Base-by-base conservation (phyloP, 92 coral and sea anemone genomes). In the Porites divaricata region DNA sequence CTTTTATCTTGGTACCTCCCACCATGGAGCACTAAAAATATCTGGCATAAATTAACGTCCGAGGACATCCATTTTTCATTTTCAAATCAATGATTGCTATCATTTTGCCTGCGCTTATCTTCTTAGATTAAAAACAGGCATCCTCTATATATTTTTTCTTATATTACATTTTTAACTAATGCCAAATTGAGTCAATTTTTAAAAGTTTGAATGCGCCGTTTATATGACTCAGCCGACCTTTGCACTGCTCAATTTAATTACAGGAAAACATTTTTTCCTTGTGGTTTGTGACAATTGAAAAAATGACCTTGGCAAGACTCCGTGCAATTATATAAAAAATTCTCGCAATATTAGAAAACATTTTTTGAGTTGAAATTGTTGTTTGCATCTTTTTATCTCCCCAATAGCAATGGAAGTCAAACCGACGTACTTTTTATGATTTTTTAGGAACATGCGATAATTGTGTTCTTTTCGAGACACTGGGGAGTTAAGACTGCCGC, bases 21-120 rank as follows among this genome's bases (percentile, higher is more conserved):
- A 35, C 45, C 45, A 35, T 6, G 5, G 45, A 61, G 65, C 28
- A 57, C 79, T 75, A 75, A 75, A 75, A 75, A 75, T 75, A 58
- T 26, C 66, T 26, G 65, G 67, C 15, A 11, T 63, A 24, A 56
- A 75, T 75, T 75, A 8, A 54, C 7, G 65, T 61, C 57, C 5
- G 65, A 75, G 51, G 21, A 3, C n/a, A 10, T 22, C 12, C n/a
- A 21, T 23, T n/a, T 25, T 16, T 56, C 9, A 56, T 24, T 56
- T 75, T 75, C 19, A 61, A 61, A 57, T 75, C 63, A 73, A 73
- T 61, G 8, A 73, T 52, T 35, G 17, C 62, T 57, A 57, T 35
- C 45, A 35, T 35, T 35, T 35, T 35, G 45, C 45, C 45, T 35
- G 45, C 45, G 5, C 45, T 35, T 35, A 35, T 35, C 45, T 35